Base-by-base conservation (phyloP, 2,888 invertebrate genomes). In the Lissocephala sabroskyi region DNA sequence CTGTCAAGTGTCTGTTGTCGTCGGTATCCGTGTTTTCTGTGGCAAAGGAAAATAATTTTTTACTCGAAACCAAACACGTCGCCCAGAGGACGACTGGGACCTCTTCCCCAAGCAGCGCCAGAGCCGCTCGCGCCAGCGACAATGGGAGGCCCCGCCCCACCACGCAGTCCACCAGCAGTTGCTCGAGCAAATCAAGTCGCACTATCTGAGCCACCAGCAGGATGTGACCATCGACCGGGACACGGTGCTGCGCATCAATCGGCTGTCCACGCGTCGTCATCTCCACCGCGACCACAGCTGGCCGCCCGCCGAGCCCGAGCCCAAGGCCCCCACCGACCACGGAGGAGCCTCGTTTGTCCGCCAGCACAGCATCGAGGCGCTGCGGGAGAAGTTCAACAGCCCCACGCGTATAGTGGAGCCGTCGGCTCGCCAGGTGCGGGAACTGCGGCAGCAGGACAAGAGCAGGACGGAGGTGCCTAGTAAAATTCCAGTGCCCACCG, bases 211-310 rank as follows among this genome's bases (percentile, higher is more conserved):
- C 49, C 79, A 81, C 45, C 82, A 82, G 53, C 74, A 77, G 50
- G 79, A 80, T 35, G 61, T 83, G 36, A 75, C 74, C 55, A 76
- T 84, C 37, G 84, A 84, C 64, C 75, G 84, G 59, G 84, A 84
- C 50, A 83, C 82, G 7, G 84, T 84, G 50, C 57, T 84, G 49
- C 82, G 82, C 65, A 84, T 84, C 62, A 84, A 84, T 67, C 82
- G 85, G 2, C 53, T 81, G 50, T 79, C 83, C 51, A 79, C 81
- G 52, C 82, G 82, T 19, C 65, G 78, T 4, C 70, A 73, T 54
- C 56, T 80, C 19, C 75, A 78, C 45, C 78, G 82, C 19, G 83
- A 84, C 57, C 77, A 81, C 63, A 84, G 84, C 55, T 84, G 84
- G 84, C 84, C 84, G 28, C 84, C 84, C n/a, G 43, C 52, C 2